Evolutionary conservation across 2,113 vertebrate species (phyloP).

Genomic region (Cacatua alba): DNA sequence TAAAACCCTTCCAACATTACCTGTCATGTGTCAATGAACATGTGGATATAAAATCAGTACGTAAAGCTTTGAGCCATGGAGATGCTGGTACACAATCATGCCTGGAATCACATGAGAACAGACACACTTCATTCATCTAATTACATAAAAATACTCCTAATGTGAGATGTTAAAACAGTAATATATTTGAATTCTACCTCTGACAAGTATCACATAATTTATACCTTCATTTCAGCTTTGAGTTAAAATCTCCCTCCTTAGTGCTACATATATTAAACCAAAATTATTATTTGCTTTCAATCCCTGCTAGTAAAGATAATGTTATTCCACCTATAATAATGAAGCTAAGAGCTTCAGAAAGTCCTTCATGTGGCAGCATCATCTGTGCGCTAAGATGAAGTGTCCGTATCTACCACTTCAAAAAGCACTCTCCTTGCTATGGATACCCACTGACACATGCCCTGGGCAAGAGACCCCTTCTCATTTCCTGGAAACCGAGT

Average conservation of each 20-base stretch:
- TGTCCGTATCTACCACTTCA: conserved; percentile 5
- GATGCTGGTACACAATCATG: background rate
- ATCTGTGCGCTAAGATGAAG: background rate
- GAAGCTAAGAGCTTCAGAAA: conserved; percentile 41
- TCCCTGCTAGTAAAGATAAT: background rate
- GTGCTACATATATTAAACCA: background rate
- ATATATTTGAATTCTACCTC: background rate
- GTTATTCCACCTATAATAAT: conserved; percentile 40
- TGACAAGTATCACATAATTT: background rate
- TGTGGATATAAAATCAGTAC: background rate
- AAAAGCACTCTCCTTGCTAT: background rate
- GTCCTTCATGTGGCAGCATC: background rate
- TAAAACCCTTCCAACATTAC: background rate
- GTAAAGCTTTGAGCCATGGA: background rate
- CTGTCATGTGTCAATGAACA: background rate
- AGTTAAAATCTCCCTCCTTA: background rate
- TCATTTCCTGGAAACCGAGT: background rate
- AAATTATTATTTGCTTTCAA: conserved; percentile 27
- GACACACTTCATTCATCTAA: background rate
- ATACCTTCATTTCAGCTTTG: background rate
- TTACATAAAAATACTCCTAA: background rate
- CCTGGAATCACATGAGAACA: background rate
- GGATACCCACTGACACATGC: background rate
- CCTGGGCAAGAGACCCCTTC: background rate
- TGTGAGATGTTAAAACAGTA: background rate